Base-by-base conservation (phyloP, 2,113 vertebrate species). In the Melanostigma gelatinosum region DNA sequence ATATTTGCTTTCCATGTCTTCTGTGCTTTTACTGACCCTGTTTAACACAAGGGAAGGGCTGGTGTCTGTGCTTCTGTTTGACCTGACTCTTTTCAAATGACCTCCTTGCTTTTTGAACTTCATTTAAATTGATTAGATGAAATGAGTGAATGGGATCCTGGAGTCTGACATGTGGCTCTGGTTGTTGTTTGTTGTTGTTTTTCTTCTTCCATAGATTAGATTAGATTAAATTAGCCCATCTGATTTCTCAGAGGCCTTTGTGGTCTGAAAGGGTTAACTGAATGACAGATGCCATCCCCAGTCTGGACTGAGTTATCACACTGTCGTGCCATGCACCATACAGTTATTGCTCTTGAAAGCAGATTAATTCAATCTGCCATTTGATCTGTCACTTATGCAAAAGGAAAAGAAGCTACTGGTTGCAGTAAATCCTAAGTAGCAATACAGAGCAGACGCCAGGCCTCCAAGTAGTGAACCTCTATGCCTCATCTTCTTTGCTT, bases 41-140 rank as follows among this genome's bases (percentile, higher is more conserved):
- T 80, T 80, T 84, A 78, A 77, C 67, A 78, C 42, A 65, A 61
- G 18, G 18, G 63, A 46, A 58, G 54, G 22, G 8, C 75, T 50
- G 63, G 24, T 77, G 62, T 79, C 74, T 83, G 61, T 61, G 71
- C 79, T 69, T 89, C 72, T 64, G 70, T 88, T 69, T 80, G 88
- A 84, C 78, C 76, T 68, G 60, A 40, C 72, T 75, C 54, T 75
- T 71, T 82, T 72, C 57, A 72, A 65, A 55, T 80, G 77, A 88
- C 83, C 84, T 69, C 73, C 27, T 40, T n/a, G 34, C 71, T 65
- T 80, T 92, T 90, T 92, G 74, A 90, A 89, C 87, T 86, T 46
- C 44, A 44, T 79, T 68, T 89, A 91, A 93, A 91, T 83, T 24
- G 83, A 91, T 93, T 91, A 93, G 48, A 80, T 80, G 22, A 87